Conservation (phyloP, 2,113 vertebrate genomes). For the Plectropomus leopardus region DNA sequence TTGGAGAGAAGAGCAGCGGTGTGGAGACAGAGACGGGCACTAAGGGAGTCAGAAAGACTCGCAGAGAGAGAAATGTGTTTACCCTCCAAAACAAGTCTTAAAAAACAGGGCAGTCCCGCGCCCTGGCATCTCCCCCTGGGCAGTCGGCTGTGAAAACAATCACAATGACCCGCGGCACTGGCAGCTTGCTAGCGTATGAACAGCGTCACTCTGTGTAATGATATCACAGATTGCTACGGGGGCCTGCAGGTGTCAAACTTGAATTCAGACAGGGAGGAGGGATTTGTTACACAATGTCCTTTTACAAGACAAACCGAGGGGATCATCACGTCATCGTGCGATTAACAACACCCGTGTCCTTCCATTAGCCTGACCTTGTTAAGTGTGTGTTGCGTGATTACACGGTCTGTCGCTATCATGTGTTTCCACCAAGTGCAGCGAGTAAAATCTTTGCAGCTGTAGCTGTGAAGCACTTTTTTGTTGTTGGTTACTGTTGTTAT, state of each 20-base stretch:
- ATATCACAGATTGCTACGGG: constrained; percentile 30
- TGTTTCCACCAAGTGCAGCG: constrained; percentile 33
- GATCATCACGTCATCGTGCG: constrained; percentile 51
- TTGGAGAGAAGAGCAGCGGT: neutral
- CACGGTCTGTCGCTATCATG: constrained; percentile 49
- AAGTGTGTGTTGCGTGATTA: constrained; percentile 56
- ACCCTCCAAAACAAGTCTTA: constrained; percentile 40
- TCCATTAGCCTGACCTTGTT: constrained; percentile 68
- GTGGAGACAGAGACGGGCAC: neutral
- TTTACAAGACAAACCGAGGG: constrained; percentile 59
- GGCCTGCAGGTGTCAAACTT: constrained; percentile 62
- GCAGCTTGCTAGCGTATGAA: constrained; percentile 33
- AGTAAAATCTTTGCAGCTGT: constrained; percentile 57
- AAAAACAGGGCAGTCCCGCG: constrained; percentile 9
- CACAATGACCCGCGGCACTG: constrained; percentile 28
- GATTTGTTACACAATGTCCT: constrained; percentile 47
- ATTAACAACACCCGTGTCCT: constrained; percentile 62
- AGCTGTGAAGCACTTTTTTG: constrained; percentile 43
- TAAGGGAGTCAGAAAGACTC: constrained; percentile 8
- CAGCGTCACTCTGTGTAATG: constrained; percentile 29
- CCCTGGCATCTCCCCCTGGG: constrained; percentile 45
- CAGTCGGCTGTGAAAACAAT: constrained; percentile 49
- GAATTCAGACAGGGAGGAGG: constrained; percentile 30
- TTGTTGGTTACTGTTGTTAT: constrained; percentile 78
- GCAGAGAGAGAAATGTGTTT: constrained; percentile 30